Evolutionary conservation across 2,797 vertebrate species (phyloP).

Genomic region (Mallotus villosus): DNA sequence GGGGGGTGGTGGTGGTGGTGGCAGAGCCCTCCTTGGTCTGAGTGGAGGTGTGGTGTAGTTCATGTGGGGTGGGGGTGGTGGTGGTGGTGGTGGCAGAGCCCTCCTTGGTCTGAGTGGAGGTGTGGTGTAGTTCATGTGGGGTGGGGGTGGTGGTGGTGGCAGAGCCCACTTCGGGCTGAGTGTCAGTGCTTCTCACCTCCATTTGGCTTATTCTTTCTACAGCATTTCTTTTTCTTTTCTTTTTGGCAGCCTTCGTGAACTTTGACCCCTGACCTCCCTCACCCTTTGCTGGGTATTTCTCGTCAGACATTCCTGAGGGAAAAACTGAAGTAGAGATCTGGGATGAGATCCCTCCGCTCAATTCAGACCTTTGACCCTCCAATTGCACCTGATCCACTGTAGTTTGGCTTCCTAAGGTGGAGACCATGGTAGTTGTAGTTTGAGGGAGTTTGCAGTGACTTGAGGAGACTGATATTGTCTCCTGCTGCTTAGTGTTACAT

Average conservation of each 20-base stretch:
- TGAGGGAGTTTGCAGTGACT: background rate
- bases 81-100: background rate
- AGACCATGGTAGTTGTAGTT: background rate
- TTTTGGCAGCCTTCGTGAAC: background rate
- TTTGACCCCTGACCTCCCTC: constrained; percentile 17
- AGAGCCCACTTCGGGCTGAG: constrained; percentile 7
- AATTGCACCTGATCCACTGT: background rate
- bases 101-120: background rate
- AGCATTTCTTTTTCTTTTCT: too few species aligned
- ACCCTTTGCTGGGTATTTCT: background rate
- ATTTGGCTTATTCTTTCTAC: constrained; percentile 4
- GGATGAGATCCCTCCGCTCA: too few species aligned
- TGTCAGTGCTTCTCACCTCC: constrained; percentile 59
- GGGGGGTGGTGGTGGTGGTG: background rate
- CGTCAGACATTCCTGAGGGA: too few species aligned
- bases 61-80: background rate
- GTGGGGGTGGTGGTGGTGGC: background rate
- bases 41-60: constrained; percentile 30
- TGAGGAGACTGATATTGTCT: background rate
- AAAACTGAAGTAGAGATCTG: background rate
- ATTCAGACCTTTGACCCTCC: background rate
- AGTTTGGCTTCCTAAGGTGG: constrained; percentile 5
- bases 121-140: constrained; percentile 32
- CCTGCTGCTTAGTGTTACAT: background rate
- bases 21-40: background rate